Evolutionary conservation across 2,113 vertebrate genomes (phyloP), one percentile per base, ranked within the genome.

Genomic region (Steatornis caripensis): DNA sequence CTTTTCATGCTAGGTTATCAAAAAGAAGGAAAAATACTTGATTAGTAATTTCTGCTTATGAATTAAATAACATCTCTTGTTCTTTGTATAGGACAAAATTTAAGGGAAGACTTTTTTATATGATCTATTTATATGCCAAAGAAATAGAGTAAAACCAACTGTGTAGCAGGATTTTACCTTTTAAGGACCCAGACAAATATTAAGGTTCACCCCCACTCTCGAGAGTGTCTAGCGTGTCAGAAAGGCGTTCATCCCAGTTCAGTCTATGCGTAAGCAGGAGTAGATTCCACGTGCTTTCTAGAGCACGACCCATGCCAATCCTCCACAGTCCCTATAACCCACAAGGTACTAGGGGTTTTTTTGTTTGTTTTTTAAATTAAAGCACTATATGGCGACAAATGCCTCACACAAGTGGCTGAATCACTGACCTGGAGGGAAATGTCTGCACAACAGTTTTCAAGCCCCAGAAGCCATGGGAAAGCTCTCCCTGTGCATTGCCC

Each of bases 281-380:
- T 1, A 41, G 11, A 30, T 18, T 12, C 21, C 10, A 6, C 0
- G 4, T 6, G 12, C 30, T 17, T 37, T 46, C 36, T 5, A 49
- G 7, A 64, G 58, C 53, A 48, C 0, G 3, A 82, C 26, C 51
- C 41, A 55, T 14, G 22, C 36, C 51, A 51, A 20, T 9, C 20
- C 49, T 23, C 20, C 30, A 16, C 4, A 22, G 60, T 16, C 15
- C 34, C 71, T 5, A 54, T 5, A 74, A 68, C 39, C 9, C 51
- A n/a, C 34, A 36, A 15, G 0, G 4, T 11, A 27, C 26, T n/a
- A 11, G 24, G 5, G 7, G 6, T 17, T 70, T 45, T 37, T 58
- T 37, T 30, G 11, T 34, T 32, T 19, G 3, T 15, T 58, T 58
- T 53, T 58, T 53, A 4, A 51, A 15, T 71, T 26, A 14, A 58